Evolutionary conservation across 1,140 invertebrate species (phyloP).

Genomic region (Drosophila ficusphila): DNA sequence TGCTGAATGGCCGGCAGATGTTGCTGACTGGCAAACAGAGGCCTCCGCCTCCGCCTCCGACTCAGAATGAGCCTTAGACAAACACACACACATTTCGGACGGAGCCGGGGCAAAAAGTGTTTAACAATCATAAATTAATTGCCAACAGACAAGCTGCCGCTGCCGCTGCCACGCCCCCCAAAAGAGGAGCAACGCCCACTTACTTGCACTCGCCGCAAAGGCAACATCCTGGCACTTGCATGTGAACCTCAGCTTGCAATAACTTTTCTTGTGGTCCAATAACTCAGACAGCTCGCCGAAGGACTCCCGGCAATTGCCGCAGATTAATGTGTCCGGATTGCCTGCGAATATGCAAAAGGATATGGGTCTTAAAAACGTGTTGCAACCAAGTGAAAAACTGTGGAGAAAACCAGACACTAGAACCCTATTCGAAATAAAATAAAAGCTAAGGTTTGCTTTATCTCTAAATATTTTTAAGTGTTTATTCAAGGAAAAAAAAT

Average conservation of each 20-base stretch:
- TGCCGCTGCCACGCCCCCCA: neutral
- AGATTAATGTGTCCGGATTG: conserved; percentile 94
- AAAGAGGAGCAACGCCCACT: conserved; percentile 34
- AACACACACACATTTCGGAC: conserved; percentile 39
- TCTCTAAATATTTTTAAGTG: too few relatives aligned
- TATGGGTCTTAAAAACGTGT: neutral
- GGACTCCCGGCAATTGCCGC: conserved; percentile 93
- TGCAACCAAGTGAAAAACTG: neutral
- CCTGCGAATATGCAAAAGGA: conserved; percentile 85
- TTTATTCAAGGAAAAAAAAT: too few relatives aligned
- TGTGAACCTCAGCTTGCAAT: conserved; percentile 93
- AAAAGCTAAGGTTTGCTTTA: too few relatives aligned
- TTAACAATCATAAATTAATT: conserved; percentile 84
- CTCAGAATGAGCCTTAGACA: conserved; percentile 40
- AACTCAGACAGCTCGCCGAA: conserved; percentile 92
- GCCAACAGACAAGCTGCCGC: conserved; percentile 59
- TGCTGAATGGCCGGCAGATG: conserved; percentile 46
- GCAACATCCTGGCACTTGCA: conserved; percentile 90
- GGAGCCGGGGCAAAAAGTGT: conserved; percentile 68
- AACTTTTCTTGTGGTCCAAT: conserved; percentile 93
- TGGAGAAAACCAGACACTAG: too few relatives aligned
- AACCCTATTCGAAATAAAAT: too few relatives aligned
- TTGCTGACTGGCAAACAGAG: conserved; percentile 72
- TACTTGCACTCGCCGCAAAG: conserved; percentile 83
- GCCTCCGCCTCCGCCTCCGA: conserved; percentile 1